Evolutionary conservation across 1,140 invertebrate species (phyloP).

Genomic region (Cydia splendana): DNA sequence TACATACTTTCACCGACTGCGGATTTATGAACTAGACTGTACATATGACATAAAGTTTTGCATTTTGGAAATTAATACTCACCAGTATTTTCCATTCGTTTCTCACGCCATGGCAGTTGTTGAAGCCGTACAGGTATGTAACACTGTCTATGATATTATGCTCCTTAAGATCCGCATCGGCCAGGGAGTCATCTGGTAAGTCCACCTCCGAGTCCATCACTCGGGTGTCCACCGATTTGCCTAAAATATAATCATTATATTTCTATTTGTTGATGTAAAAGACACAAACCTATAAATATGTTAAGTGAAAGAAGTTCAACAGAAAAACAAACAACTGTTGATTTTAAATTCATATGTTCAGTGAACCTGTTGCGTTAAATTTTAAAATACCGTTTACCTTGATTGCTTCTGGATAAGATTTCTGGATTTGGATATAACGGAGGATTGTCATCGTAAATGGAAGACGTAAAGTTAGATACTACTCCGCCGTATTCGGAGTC

Average conservation of each 20-base stretch:
- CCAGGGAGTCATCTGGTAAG: constrained; percentile 71
- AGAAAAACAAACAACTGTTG: constrained; percentile 18
- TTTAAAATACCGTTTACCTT: constrained; percentile 51
- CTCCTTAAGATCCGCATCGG: constrained; percentile 73
- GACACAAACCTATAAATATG: neutral
- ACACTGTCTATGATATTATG: constrained; percentile 77
- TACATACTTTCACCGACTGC: too few relatives aligned
- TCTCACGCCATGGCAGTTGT: constrained; percentile 62
- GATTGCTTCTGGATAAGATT: constrained; percentile 55
- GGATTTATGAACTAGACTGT: too few relatives aligned
- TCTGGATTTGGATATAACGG: constrained; percentile 75
- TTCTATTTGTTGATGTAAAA: too few relatives aligned
- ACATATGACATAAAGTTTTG: neutral
- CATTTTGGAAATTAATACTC: constrained; percentile 37
- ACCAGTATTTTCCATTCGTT: constrained; percentile 73
- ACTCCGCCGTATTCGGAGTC: constrained; percentile 70
- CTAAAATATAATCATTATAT: constrained; percentile 35
- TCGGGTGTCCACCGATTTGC: constrained; percentile 55
- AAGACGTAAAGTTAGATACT: constrained; percentile 72
- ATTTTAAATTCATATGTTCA: neutral
- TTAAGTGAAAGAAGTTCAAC: neutral
- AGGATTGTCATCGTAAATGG: constrained; percentile 72
- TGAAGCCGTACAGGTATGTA: constrained; percentile 73
- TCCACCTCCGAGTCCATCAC: constrained; percentile 64
- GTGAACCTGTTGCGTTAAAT: constrained; percentile 3